A percentile compares a stretch with the other conserved stretches of the same genome.
These are phyloP conservation scores for Drosophila recens DNA, from an alignment of 2,888 invertebrate species.

Conservation along the genomic window DNA sequence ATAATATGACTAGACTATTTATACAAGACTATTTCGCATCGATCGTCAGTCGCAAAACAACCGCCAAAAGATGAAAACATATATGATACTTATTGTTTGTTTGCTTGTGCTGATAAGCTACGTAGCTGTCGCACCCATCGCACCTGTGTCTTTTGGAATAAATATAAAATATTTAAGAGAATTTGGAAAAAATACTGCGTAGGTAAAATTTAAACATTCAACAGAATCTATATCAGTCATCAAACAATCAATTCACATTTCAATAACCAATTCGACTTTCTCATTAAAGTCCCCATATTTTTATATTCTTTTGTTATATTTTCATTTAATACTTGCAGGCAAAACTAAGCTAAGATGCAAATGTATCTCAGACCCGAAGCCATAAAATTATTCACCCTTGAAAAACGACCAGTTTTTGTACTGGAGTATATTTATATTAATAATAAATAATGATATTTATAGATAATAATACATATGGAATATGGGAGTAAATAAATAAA, in stretches of 20 bases:
- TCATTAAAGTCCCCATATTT: no score
- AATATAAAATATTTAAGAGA: not conserved
- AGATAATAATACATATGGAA: not conserved
- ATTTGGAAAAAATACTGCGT: not conserved
- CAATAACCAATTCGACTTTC: not conserved
- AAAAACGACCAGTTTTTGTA: not conserved
- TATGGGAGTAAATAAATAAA: no score
- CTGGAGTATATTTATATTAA: not conserved
- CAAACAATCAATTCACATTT: not conserved
- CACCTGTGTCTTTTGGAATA: not conserved
- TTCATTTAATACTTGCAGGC: not conserved
- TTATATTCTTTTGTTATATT: not conserved
- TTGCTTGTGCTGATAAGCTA: not conserved
- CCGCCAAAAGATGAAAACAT: not conserved
- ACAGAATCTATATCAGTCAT: not conserved
- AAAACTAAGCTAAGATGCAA: not conserved
- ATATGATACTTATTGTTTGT: not conserved
- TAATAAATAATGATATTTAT: not conserved
- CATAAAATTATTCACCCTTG: not conserved
- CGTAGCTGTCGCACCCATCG: not conserved
- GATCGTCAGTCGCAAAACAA: conserved; percentile 6
- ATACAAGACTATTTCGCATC: not conserved
- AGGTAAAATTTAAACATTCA: not conserved
- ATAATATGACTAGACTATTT: not conserved
- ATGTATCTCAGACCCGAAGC: not conserved